These are phyloP conservation scores for Drosophila parabipectinata DNA, from an alignment of 1,140 invertebrate genomes.

Conservation along the genomic window DNA sequence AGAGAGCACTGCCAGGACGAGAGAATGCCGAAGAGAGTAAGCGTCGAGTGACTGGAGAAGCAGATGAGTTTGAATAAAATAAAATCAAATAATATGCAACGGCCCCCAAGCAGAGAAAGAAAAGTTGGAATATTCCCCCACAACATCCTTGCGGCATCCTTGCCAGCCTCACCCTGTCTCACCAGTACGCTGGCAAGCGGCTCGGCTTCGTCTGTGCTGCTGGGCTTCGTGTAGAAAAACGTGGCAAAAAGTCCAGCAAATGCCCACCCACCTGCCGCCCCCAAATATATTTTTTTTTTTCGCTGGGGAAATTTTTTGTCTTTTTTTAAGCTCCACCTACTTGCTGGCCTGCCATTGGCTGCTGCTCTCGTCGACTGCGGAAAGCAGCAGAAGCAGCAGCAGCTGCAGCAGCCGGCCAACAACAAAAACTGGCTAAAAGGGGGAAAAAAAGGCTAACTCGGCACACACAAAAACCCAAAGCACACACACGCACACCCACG, in stretches of 20 bases:
- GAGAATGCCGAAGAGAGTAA: conserved; percentile 22
- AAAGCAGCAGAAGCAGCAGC: conserved; percentile 52
- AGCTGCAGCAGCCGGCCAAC: conserved; percentile 34
- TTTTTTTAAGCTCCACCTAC: conserved; percentile 84
- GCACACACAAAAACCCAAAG: conserved; percentile 53
- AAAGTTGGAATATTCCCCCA: conserved; percentile 37
- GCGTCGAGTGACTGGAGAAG: conserved; percentile 44
- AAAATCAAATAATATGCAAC: conserved; percentile 78
- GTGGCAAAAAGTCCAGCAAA: conserved; percentile 62
- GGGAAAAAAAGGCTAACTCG: conserved; percentile 80
- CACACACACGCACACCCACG: conserved; percentile 13
- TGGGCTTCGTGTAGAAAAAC: conserved; percentile 74
- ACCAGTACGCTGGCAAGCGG: conserved; percentile 10
- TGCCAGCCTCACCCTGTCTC: not conserved
- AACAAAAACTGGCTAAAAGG: conserved; percentile 70
- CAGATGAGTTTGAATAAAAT: conserved; percentile 63
- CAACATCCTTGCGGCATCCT: not conserved
- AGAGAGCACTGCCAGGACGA: conserved; percentile 16
- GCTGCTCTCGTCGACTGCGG: conserved; percentile 52
- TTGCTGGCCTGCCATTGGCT: conserved; percentile 77
- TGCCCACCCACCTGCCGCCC: conserved; percentile 35
- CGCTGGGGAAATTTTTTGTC: conserved; percentile 77
- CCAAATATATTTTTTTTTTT: conserved; percentile 57
- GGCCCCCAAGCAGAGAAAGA: conserved; percentile 63
- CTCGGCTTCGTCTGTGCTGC: conserved; percentile 32